These are phyloP conservation scores for Sebastes fasciatus DNA, from an alignment of 2,113 vertebrate genomes.

Conservation along the genomic window DNA sequence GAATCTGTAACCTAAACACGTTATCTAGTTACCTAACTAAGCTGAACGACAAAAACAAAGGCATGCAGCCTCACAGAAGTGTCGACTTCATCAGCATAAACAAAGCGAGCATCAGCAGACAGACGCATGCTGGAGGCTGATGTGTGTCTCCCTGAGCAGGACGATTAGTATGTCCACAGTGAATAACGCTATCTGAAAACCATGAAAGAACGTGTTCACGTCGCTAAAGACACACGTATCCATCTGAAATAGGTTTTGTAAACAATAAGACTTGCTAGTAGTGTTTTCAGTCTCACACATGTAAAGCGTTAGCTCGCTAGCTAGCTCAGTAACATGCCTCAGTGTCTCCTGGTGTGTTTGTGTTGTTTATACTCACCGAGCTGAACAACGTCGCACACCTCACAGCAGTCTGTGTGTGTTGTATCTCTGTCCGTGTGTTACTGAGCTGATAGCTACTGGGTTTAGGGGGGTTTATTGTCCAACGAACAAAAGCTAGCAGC, in stretches of 20 bases:
- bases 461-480: background rate
- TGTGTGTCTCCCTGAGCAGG: background rate
- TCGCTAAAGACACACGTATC: background rate
- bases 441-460: background rate
- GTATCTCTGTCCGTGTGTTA: slow-evolving; percentile 1
- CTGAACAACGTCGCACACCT: background rate
- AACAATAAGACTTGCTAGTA: slow-evolving; percentile 36
- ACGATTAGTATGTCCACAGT: too few species aligned
- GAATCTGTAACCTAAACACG: background rate
- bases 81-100: slow-evolving; percentile 30
- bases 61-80: background rate
- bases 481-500: slow-evolving; percentile 70
- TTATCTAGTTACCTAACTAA: background rate
- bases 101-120: slow-evolving; percentile 21
- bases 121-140: slow-evolving; percentile 20
- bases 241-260: slow-evolving; percentile 5
- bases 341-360: background rate
- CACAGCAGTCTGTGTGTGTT: background rate
- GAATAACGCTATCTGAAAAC: background rate
- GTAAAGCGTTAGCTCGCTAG: slow-evolving; percentile 58
- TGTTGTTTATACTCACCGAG: slow-evolving; percentile 62
- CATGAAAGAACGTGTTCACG: background rate
- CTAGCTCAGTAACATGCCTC: slow-evolving; percentile 36
- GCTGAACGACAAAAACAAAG: background rate
- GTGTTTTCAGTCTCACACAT: slow-evolving; percentile 57